Evolutionary conservation across 1,140 invertebrate genomes (phyloP).

Genomic region (Limonius californicus): DNA sequence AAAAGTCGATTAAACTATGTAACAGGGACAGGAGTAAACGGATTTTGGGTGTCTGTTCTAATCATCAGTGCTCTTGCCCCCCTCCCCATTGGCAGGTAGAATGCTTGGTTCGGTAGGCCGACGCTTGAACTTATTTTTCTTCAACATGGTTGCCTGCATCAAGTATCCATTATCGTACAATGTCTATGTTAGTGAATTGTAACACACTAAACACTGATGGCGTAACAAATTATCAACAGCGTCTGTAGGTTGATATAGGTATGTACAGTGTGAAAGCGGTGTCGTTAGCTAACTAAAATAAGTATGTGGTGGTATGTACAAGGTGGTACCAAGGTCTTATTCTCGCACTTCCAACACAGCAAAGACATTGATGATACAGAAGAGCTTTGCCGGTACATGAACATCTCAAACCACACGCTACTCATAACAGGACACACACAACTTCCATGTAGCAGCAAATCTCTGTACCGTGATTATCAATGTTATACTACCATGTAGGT

Average conservation of each 20-base stretch:
- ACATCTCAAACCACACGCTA: too few relatives aligned
- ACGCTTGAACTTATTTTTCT: constrained; percentile 94
- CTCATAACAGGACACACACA: too few relatives aligned
- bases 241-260: constrained; percentile 12
- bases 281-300: background rate
- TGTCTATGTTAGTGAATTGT: background rate
- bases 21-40: background rate
- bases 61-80: constrained; percentile 59
- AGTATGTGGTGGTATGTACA: background rate
- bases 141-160: constrained; percentile 79
- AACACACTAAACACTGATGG: background rate
- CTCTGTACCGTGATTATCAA: too few relatives aligned
- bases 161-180: background rate
- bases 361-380: too few relatives aligned
- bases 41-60: constrained; percentile 24
- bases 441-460: too few relatives aligned
- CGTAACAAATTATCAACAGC: constrained; percentile 2
- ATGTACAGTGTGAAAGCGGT: constrained; percentile 10
- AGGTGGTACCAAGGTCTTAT: too few relatives aligned
- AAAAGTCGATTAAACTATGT: background rate
- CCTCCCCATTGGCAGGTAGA: constrained; percentile 63
- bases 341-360: too few relatives aligned
- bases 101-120: constrained; percentile 83
- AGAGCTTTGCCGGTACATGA: too few relatives aligned
- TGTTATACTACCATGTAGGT: too few relatives aligned